A percentile compares a stretch with the other conserved stretches of the same genome.
Conservation (phyloP, 2,888 invertebrate genomes). For the Schrankia costaestrigalis region DNA sequence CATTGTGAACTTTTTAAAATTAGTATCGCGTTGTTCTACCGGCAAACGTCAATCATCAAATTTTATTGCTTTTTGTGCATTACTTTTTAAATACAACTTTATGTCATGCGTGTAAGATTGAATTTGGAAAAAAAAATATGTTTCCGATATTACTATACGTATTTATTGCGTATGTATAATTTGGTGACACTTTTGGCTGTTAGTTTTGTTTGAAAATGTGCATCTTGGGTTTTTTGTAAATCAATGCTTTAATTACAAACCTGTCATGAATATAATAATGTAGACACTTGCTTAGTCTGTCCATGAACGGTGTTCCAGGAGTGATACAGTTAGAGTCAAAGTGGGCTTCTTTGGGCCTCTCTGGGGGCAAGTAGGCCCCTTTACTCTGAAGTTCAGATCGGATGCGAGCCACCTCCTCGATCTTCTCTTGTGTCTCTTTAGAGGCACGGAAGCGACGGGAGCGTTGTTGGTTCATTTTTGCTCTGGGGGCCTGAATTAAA, state of each 20-base stretch:
- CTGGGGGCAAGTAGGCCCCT: slow-evolving; percentile 89
- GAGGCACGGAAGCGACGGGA: slow-evolving; percentile 98
- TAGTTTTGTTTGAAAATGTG: no score
- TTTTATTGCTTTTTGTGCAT: no score
- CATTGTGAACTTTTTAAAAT: no score
- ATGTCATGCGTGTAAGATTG: no score
- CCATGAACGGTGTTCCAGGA: slow-evolving; percentile 99
- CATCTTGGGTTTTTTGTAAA: no score
- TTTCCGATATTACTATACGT: no score
- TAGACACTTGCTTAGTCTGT: slow-evolving; percentile 90
- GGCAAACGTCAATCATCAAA: no score
- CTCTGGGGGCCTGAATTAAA: slow-evolving; percentile 89
- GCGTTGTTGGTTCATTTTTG: slow-evolving; percentile 99
- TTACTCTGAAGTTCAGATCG: slow-evolving; percentile 86
- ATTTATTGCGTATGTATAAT: no score
- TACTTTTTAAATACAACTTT: no score
- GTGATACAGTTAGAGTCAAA: slow-evolving; percentile 99
- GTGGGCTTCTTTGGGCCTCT: slow-evolving; percentile 94
- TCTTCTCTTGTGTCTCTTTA: slow-evolving; percentile 95
- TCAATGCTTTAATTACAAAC: slow-evolving; percentile 33
- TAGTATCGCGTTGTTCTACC: no score
- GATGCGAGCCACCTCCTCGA: slow-evolving; percentile 90
- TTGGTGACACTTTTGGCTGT: no score
- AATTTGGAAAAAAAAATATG: no score
- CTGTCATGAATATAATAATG: slow-evolving; percentile 93